Evolutionary conservation across 2,888 invertebrate species (phyloP), one percentile per base, ranked within the genome.

Genomic region (Polydesmus complanatus): DNA sequence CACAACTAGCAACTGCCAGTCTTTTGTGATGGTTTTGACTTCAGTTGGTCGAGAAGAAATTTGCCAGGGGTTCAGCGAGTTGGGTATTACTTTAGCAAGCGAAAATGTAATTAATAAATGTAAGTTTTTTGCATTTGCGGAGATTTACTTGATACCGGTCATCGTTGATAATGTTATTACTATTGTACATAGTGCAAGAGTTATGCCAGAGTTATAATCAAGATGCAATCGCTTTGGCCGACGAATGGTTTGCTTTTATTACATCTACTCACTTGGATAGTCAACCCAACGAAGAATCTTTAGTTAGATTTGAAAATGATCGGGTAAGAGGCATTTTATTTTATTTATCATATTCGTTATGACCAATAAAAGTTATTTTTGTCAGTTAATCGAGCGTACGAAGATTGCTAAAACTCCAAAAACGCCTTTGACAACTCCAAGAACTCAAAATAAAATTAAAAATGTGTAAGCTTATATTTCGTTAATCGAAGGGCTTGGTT

Each of bases 221-320:
- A 56, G 70, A 71, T 64, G 82, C 84, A 49, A 83, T 83, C 70
- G 81, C 82, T 68, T 82, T 88, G 67, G 84, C 82, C 58, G 83
- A 85, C 70, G 80, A 82, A 77, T 89, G 88, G 88, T 80, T 85
- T 76, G 86, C 88, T 22, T 88, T 81, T 72, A 82, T 83, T 68
- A 76, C 83, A 61, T 83, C 85, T 37, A 75, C 82, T 70, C 73
- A 81, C 65, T 78, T 79, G 66, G 82, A 82, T 47, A 79, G 79
- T 0, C 75, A 80, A 37, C 83, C 86, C 25, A 81, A 79, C 57
- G 64, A 81, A 27, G 80, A 80, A 21, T 74, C 78, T 69, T 75
- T 88, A 56, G 68, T 69, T 3, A 64, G 65, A 21, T 83, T 84
- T 85, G 88, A 80, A 83, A 84, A 80, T 80, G 80, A 80, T 79